phyloP scores from a whole-genome alignment of 2,113 vertebrate species.

The Sialia sialis region DNA sequence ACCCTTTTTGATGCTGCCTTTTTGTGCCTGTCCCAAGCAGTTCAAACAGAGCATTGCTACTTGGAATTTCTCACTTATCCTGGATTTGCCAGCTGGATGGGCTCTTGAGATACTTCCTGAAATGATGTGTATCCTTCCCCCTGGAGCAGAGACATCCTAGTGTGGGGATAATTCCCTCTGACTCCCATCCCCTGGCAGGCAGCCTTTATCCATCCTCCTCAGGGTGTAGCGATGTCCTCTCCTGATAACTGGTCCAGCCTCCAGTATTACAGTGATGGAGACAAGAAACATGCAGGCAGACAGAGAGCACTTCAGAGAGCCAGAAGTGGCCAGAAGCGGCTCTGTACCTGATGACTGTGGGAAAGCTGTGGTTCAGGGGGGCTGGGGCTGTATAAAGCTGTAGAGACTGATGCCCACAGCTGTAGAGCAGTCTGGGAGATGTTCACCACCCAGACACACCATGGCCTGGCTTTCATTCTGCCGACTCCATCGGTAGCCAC shows the following conservation, averaged over 20 bases:
- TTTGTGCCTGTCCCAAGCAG: background rate
- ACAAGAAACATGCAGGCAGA: background rate
- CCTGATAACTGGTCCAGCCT: background rate
- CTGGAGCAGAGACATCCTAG: background rate
- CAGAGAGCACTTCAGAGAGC: background rate
- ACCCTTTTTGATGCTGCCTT: background rate
- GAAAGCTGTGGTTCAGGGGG: background rate
- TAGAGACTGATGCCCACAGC: background rate
- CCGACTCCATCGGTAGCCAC: conserved; percentile 1
- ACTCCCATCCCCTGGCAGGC: background rate
- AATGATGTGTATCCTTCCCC: background rate
- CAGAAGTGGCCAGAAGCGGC: background rate
- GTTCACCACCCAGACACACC: conserved; percentile 23
- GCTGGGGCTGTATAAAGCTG: background rate
- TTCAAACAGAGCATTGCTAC: background rate
- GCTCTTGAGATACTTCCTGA: background rate
- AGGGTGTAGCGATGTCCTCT: background rate
- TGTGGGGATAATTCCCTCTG: background rate
- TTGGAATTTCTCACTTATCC: background rate
- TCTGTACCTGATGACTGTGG: background rate
- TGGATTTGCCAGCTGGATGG: background rate
- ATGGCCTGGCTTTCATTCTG: conserved; percentile 44
- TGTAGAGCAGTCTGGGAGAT: conserved; percentile 3
- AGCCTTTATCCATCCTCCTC: background rate
- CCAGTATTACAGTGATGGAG: background rate